These are phyloP conservation scores for Endomychus coccineus DNA, from an alignment of 2,888 invertebrate genomes.

Conservation along the genomic window DNA sequence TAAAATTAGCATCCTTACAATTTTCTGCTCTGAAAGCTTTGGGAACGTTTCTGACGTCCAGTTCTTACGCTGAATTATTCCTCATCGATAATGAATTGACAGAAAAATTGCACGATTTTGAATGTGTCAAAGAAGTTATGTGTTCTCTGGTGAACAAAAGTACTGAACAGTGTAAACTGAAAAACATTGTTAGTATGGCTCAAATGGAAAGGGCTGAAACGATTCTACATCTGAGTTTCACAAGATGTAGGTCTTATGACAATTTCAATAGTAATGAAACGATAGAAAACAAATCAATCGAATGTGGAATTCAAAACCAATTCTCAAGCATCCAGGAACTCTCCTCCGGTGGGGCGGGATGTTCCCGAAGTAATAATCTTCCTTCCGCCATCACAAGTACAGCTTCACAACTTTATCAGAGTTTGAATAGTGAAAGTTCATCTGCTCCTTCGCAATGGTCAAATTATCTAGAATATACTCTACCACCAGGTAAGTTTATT, in stretches of 20 bases:
- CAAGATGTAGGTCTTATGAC: slow-evolving; percentile 26
- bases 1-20: slow-evolving; percentile 49
- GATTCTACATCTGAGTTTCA: slow-evolving; percentile 43
- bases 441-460: no score
- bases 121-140: slow-evolving; percentile 40
- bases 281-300: no score
- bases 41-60: slow-evolving; percentile 46
- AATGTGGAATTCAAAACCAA: no score
- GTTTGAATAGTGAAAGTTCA: no score
- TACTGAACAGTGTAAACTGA: slow-evolving; percentile 44
- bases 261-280: no score
- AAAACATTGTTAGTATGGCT: slow-evolving; percentile 41
- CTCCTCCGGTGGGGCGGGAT: slow-evolving; percentile 3
- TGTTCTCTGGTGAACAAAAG: slow-evolving; percentile 43
- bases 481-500: slow-evolving; percentile 6
- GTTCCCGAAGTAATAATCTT: slow-evolving; percentile 7
- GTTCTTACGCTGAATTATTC: slow-evolving; percentile 50
- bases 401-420: no score
- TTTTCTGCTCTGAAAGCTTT: slow-evolving; percentile 52
- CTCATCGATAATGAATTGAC: slow-evolving; percentile 43
- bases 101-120: slow-evolving; percentile 21
- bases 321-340: no score
- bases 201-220: slow-evolving; percentile 47
- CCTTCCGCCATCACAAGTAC: no score
- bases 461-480: no score